Base-by-base conservation (phyloP, 2,888 invertebrate species). In the Lymantria dispar region DNA sequence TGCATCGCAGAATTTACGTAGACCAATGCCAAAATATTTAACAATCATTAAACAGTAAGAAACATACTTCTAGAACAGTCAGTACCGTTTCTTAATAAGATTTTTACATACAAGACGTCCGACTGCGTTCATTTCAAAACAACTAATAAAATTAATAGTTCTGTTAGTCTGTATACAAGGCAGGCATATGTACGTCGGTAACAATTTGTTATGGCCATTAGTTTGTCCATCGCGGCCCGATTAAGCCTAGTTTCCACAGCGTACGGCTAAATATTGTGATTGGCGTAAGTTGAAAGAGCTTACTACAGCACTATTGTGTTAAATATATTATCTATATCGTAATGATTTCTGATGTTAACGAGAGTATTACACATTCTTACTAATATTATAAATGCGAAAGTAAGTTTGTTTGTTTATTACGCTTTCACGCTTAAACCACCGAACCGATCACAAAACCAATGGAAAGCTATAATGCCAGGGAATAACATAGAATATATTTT, bases 151-250 rank as follows among this genome's bases (percentile, higher is more conserved):
- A 72, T 70, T 64, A 72, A 74, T 74, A 65, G 72, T 67, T 59
- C 47, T 57, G 62, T 67, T 68, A 65, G 68, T 70, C 64, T 65
- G 67, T 68, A 68, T 64, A 63, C 50, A 60, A 64, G 65, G 54
- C 52, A 54, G 60, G 58, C 63, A 60, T 65, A 59, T 61, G 62
- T 63, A 58, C 43, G 58, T 57, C 52, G 66, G 73, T 74, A 72
- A 69, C 73, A 76, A 82, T 84, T 86, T 74, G 83, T 72, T 74
- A 79, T 64, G 81, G 70, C 65, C 66, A 77, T 83, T 78, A 75
- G 60, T 70, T 69, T 63, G 69, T 62, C 67, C 70, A 74, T 74
- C 70, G 64, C 58, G 56, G 64, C 54, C 52, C 68, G 68, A 71
- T 72, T 66, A 67, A 62, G 64, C 62, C 72, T 71, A 75, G 78